Evolutionary conservation across 2,113 vertebrate species (phyloP).

Genomic region (Notechis scutatus): DNA sequence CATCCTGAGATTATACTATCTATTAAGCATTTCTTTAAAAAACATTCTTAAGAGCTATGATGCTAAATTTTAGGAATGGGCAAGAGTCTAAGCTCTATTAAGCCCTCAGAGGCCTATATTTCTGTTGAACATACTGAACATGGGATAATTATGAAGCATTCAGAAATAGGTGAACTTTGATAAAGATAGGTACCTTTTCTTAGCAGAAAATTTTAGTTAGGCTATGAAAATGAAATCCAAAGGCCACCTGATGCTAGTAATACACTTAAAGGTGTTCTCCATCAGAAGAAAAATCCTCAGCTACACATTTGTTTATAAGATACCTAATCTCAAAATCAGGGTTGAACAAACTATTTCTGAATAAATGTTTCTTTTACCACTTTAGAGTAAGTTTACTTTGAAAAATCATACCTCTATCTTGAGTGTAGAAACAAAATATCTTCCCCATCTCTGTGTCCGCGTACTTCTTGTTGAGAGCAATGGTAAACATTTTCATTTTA

Average conservation of each 20-base stretch:
- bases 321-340: neutral
- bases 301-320: neutral
- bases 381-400: neutral
- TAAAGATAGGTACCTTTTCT: neutral
- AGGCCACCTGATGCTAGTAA: neutral
- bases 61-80: neutral
- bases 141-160: neutral
- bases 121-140: neutral
- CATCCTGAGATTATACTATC: constrained; percentile 12
- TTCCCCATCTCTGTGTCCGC: neutral
- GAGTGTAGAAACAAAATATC: neutral
- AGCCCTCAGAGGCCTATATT: neutral
- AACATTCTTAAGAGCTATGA: neutral
- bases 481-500: neutral
- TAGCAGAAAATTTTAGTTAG: neutral
- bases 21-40: neutral
- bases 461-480: neutral
- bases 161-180: neutral
- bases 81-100: neutral
- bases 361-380: neutral
- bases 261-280: neutral
- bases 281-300: neutral
- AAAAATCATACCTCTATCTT: neutral
- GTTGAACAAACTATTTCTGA: neutral
- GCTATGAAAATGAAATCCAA: neutral